A percentile compares a stretch with the other conserved stretches of the same genome.
Conservation (phyloP, 2,888 invertebrate genomes). For the Venusia cambrica region DNA sequence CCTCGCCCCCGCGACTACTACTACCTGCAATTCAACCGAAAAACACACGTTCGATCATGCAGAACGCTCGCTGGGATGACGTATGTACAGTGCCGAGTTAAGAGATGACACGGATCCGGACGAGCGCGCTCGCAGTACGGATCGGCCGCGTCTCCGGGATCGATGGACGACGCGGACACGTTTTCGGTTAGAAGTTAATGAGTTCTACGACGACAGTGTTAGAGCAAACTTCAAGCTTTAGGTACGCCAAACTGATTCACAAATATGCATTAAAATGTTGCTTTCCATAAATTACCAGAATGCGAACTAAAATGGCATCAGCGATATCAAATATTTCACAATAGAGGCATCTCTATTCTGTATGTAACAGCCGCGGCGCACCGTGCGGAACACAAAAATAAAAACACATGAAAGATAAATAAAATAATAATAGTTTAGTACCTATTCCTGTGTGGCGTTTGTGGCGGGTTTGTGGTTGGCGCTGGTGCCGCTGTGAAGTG, state of each 20-base stretch:
- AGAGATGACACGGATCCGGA: conserved; percentile 16
- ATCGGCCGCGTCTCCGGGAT: conserved; percentile 21
- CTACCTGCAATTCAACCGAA: conserved; percentile 76
- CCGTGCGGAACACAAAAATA: conserved; percentile 79
- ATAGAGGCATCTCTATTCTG: conserved; percentile 68
- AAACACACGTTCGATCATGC: conserved; percentile 81
- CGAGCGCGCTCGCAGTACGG: conserved; percentile 17
- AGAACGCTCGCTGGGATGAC: conserved; percentile 71
- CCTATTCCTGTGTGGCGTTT: conserved; percentile 81
- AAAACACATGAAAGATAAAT: conserved; percentile 53
- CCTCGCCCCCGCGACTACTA: conserved; percentile 47
- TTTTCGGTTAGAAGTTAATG: conserved; percentile 68
- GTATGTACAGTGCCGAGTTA: conserved; percentile 63
- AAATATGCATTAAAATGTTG: conserved; percentile 79
- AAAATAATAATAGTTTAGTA: conserved; percentile 75
- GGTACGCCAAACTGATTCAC: conserved; percentile 67
- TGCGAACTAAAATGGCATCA: conserved; percentile 65
- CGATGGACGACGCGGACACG: conserved; percentile 44
- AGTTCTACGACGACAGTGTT: conserved; percentile 57
- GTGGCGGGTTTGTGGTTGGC: conserved; percentile 79
- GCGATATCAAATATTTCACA: conserved; percentile 57
- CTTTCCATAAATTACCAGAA: conserved; percentile 58
- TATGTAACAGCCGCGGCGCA: conserved; percentile 69
- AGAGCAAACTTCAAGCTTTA: conserved; percentile 67
- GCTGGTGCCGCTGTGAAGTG: conserved; percentile 80